Evolutionary conservation across 2,797 vertebrate species (phyloP).

Genomic region (Mus spretus): DNA sequence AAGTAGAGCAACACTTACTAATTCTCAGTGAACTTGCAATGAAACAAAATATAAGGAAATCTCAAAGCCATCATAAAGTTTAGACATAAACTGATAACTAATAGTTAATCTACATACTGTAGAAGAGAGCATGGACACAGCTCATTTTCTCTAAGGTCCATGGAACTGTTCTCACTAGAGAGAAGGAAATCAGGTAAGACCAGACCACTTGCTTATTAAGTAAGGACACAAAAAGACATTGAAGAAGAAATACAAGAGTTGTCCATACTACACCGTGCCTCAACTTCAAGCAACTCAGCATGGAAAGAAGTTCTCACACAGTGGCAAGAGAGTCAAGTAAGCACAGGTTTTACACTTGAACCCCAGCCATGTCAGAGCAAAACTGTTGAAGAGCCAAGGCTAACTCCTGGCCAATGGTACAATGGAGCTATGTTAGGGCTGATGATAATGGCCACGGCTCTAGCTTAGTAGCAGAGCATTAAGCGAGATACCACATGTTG

Average conservation of each 20-base stretch:
- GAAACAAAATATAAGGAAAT: conserved; percentile 62
- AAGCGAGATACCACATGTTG: not conserved
- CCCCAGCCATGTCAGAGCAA: not conserved
- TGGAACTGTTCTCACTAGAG: not conserved
- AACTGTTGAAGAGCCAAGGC: not conserved
- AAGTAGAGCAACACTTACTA: conserved; percentile 77
- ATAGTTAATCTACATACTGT: conserved; percentile 28
- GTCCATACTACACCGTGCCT: too few species aligned
- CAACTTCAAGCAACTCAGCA: not conserved
- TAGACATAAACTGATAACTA: not conserved
- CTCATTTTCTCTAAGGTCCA: not conserved
- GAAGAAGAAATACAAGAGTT: not conserved
- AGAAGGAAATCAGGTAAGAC: not conserved
- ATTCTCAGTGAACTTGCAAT: conserved; percentile 61
- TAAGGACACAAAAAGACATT: not conserved
- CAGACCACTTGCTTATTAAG: not conserved
- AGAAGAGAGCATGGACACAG: not conserved
- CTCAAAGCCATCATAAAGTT: conserved; percentile 35
- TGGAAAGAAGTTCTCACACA: not conserved
- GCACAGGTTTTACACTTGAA: not conserved
- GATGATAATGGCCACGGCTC: not conserved
- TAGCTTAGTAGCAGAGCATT: not conserved
- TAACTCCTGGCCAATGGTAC: not conserved
- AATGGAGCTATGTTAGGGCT: not conserved
- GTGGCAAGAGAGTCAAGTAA: not conserved